phyloP scores from a whole-genome alignment of 2,113 vertebrate species.

The Nansenia antarctica region DNA sequence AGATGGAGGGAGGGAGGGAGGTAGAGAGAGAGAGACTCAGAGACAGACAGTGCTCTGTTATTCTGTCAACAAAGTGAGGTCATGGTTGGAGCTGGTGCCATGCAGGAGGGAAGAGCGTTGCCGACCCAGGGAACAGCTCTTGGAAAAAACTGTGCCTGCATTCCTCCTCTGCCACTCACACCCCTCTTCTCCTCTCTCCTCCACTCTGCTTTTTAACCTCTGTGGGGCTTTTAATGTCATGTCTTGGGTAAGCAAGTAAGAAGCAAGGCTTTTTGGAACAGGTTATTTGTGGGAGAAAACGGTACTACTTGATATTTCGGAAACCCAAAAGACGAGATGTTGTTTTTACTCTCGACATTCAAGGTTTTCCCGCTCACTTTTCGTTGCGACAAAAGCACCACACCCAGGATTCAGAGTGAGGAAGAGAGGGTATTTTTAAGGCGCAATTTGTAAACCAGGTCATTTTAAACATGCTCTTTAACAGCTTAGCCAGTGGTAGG shows the following conservation, averaged over 20 bases:
- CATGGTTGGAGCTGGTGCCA: constrained; percentile 26
- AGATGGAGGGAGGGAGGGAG: neutral
- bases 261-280: too few species aligned
- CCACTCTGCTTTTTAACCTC: neutral
- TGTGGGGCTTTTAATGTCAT: neutral
- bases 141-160: too few species aligned
- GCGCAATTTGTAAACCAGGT: constrained; percentile 14
- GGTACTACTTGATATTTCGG: too few species aligned
- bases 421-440: constrained; percentile 19
- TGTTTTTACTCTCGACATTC: neutral
- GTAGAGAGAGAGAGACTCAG: neutral
- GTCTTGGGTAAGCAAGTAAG: neutral
- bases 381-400: constrained; percentile 3
- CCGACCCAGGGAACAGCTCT: too few species aligned
- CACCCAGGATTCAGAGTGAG: constrained; percentile 11
- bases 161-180: neutral
- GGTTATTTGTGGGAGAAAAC: too few species aligned
- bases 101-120: constrained; percentile 36
- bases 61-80: too few species aligned
- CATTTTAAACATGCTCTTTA: constrained; percentile 44
- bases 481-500: constrained; percentile 23
- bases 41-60: constrained; percentile 18
- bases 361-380: constrained; percentile 4
- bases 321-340: too few species aligned
- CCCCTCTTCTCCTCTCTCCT: neutral